These are phyloP conservation scores for Gopherus evgoodei DNA, from an alignment of 2,113 vertebrate species.

Conservation along the genomic window DNA sequence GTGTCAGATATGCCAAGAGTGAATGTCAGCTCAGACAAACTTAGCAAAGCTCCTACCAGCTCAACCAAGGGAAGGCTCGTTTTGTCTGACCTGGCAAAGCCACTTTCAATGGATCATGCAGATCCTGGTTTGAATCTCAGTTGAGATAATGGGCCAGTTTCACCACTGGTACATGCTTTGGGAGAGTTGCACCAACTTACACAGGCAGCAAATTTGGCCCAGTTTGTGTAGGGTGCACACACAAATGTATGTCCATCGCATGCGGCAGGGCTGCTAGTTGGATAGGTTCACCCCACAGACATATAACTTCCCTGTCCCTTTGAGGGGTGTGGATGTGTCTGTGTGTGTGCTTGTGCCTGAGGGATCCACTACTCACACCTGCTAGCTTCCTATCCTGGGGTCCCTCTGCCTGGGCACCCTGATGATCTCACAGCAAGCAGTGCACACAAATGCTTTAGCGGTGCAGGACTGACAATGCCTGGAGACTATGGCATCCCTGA, in stretches of 20 bases:
- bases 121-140: background rate
- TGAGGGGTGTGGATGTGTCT: background rate
- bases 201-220: background rate
- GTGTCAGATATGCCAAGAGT: background rate
- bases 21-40: background rate
- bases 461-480: background rate
- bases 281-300: background rate
- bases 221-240: background rate
- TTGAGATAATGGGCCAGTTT: too few species aligned
- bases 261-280: background rate
- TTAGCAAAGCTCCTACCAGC: background rate
- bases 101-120: background rate
- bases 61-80: background rate
- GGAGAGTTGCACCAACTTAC: background rate
- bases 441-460: background rate
- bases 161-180: background rate
- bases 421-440: accelerated
- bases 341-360: background rate
- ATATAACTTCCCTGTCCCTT: background rate
- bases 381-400: background rate
- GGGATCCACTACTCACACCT: background rate
- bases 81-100: background rate
- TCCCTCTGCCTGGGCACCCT: background rate
- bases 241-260: background rate
- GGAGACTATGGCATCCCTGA: background rate